A percentile compares a stretch with the other conserved stretches of the same genome.
Evolutionary conservation across 2,797 vertebrate genomes (phyloP).

Genomic region (Tachyglossus aculeatus): DNA sequence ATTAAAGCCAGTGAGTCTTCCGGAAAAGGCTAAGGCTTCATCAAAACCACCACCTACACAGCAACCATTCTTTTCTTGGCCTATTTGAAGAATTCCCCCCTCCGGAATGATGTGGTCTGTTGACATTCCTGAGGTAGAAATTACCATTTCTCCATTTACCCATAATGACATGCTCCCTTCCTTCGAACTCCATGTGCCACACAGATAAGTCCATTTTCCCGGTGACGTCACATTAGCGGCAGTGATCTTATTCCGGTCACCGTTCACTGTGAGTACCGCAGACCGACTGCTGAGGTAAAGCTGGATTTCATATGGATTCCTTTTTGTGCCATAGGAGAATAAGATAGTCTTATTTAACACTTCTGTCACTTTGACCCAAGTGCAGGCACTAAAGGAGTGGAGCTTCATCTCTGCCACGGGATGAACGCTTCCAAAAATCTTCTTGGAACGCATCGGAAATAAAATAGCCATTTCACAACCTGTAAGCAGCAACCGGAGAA

Average conservation of each 20-base stretch:
- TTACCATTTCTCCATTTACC: slow-evolving; percentile 76
- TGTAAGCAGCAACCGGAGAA: slow-evolving; percentile 54
- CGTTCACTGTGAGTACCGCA: slow-evolving; percentile 78
- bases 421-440: slow-evolving; percentile 84
- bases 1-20: slow-evolving; percentile 93
- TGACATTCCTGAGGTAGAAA: slow-evolving; percentile 69
- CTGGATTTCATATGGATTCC: slow-evolving; percentile 90
- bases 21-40: slow-evolving; percentile 83
- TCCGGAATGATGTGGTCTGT: slow-evolving; percentile 77
- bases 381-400: slow-evolving; percentile 84
- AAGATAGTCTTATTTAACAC: slow-evolving; percentile 87
- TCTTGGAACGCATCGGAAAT: slow-evolving; percentile 93
- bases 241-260: slow-evolving; percentile 78
- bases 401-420: slow-evolving; percentile 75
- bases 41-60: slow-evolving; percentile 81
- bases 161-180: slow-evolving; percentile 82
- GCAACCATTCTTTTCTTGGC: slow-evolving; percentile 90
- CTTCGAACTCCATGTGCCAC: slow-evolving; percentile 85
- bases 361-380: slow-evolving; percentile 88
- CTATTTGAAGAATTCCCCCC: slow-evolving; percentile 86
- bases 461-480: slow-evolving; percentile 90
- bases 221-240: slow-evolving; percentile 58
- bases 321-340: slow-evolving; percentile 88
- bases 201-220: slow-evolving; percentile 86
- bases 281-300: slow-evolving; percentile 80